Evolutionary conservation across 2,888 invertebrate genomes (phyloP), one percentile per base, ranked within the genome.

Genomic region (Xestia sexstrigata): DNA sequence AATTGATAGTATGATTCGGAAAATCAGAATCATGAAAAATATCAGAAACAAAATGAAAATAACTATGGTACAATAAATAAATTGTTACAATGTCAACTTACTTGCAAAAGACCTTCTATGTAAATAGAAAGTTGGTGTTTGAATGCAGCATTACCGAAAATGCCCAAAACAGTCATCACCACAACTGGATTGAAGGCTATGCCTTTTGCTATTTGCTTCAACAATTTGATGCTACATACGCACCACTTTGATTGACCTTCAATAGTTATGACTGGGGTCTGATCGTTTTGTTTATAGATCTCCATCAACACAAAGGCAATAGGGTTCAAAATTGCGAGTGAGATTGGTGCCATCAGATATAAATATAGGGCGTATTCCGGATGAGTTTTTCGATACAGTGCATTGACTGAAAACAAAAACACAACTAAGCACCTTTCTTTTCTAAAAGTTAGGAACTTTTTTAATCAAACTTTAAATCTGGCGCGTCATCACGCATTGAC

Each of bases 321-420:
- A 0, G 99, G 99, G 95, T 99, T 99, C 45, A 99, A 96, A 88
- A 99, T 98, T 1, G 99, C 98, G 82, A 99, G 96, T 63, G 99
- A 99, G 92, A 99, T 99, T 1, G 99, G 99, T 17, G 99, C 99
- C 97, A 99, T 98, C 71, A 99, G 97, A 93, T 99, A 99, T 68
- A 99, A 96, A 93, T 99, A 99, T 1, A 98, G 97, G 0, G 98
- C 97, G 96, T 98, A 99, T 90, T 99, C 99, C 0, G 99, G 99
- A 96, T 99, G 99, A 9, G 97, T 97, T 78, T 98, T 97, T 85
- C 97, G 97, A 93, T 99, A 99, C 35, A 99, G 97, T 39, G 99
- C 99, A 90, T 97, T 97, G 74, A 99, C 99, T 98, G 96, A 87
- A 96, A 95, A 78, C 66, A 74, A 81, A 76, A 69, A 81, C 30